phyloP scores from a whole-genome alignment of 2,888 invertebrate species.

The Aporophyla nigra region DNA sequence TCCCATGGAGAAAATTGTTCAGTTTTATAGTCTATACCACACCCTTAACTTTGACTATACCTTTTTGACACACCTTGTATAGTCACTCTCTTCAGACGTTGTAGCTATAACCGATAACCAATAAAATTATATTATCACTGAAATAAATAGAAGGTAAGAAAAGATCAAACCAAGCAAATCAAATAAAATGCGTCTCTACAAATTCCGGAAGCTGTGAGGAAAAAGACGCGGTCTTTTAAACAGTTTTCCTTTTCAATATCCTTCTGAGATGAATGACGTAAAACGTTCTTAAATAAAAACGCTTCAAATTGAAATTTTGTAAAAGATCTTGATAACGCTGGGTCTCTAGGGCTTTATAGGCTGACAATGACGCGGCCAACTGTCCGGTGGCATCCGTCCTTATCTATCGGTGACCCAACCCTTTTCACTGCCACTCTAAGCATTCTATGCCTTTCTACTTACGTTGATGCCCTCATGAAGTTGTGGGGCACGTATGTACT shows the following conservation, averaged over 20 bases:
- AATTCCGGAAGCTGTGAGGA: conserved; percentile 54
- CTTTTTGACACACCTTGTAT: neutral
- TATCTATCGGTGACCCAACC: conserved; percentile 87
- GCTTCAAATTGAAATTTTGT: conserved; percentile 84
- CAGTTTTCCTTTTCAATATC: conserved; percentile 57
- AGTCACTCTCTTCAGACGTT: neutral
- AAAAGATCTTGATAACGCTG: conserved; percentile 82
- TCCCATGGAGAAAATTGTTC: no score
- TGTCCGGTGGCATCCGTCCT: conserved; percentile 75
- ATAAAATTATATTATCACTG: conserved; percentile 7
- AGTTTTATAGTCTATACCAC: no score
- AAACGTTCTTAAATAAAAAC: conserved; percentile 66
- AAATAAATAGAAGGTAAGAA: conserved; percentile 11
- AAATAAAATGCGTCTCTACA: conserved; percentile 39
- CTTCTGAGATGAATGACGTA: conserved; percentile 46
- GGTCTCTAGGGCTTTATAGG: conserved; percentile 82
- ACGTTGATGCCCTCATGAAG: conserved; percentile 72
- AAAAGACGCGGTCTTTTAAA: conserved; percentile 30
- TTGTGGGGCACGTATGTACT: conserved; percentile 62
- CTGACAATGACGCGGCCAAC: conserved; percentile 85
- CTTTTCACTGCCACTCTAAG: conserved; percentile 84
- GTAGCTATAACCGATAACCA: neutral
- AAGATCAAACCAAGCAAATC: conserved; percentile 24
- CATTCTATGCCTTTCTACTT: conserved; percentile 72
- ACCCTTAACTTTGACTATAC: no score